phyloP scores from a whole-genome alignment of 2,797 vertebrate species.

The Spondyliosoma cantharus region DNA sequence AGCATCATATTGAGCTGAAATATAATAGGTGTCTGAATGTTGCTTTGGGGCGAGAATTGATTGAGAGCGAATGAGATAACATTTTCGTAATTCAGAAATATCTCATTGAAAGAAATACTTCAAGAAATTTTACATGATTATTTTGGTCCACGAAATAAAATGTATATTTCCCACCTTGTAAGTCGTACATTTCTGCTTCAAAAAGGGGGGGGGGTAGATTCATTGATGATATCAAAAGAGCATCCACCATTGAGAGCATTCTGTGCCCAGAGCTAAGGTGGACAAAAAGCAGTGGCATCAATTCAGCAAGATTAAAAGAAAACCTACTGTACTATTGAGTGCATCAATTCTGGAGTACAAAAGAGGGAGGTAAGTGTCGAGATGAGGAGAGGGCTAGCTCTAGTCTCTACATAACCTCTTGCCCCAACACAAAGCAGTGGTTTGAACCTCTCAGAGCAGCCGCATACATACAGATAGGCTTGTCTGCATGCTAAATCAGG shows the following conservation, averaged over 20 bases:
- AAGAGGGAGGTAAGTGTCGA: constrained; percentile 78
- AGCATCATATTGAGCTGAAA: constrained; percentile 63
- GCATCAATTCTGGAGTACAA: constrained; percentile 80
- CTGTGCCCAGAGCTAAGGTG: constrained; percentile 66
- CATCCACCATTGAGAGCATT: constrained; percentile 67
- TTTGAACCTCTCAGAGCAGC: constrained; percentile 78
- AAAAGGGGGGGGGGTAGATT: constrained; percentile 48
- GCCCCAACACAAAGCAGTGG: constrained; percentile 77
- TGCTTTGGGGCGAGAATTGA: constrained; percentile 57
- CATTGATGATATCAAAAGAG: constrained; percentile 80
- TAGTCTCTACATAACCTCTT: constrained; percentile 81
- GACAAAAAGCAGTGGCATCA: constrained; percentile 79
- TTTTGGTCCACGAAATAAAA: constrained; percentile 35
- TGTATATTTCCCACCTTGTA: constrained; percentile 43
- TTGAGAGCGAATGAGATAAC: constrained; percentile 63
- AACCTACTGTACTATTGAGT: constrained; percentile 78
- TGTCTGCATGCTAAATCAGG: constrained; percentile 81
- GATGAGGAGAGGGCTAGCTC: constrained; percentile 78
- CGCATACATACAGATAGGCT: constrained; percentile 68
- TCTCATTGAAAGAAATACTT: constrained; percentile 39
- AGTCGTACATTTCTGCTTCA: constrained; percentile 54
- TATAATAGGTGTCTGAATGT: constrained; percentile 63
- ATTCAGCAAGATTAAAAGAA: constrained; percentile 82
- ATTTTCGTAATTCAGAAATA: constrained; percentile 55
- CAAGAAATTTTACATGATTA: constrained; percentile 35